Conservation (phyloP, 35 echinoderm and acorn worm species). For the Apostichopus japonicus region DNA sequence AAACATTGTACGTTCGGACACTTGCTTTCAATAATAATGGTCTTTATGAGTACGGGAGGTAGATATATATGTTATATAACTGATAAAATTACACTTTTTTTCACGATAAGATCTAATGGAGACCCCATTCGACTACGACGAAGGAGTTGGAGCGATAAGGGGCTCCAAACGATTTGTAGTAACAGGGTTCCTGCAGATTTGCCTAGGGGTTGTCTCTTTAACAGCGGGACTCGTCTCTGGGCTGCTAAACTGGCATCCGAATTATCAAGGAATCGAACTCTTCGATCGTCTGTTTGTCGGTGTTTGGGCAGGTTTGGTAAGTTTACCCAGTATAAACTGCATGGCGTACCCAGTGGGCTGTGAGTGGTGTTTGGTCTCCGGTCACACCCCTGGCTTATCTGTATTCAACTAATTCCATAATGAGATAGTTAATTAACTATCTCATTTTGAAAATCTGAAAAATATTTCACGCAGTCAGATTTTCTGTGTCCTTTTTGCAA, state of each 20-base stretch:
- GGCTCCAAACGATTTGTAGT: not conserved
- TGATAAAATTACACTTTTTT: not conserved
- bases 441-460: too few species aligned
- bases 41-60: too few species aligned
- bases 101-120: not conserved
- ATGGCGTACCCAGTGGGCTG: too few species aligned
- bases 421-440: too few species aligned
- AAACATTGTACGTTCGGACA: not conserved
- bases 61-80: too few species aligned
- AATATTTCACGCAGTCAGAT: too few species aligned
- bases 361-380: too few species aligned
- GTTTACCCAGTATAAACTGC: not conserved
- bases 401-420: too few species aligned
- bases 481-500: too few species aligned
- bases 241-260: constrained; percentile 5
- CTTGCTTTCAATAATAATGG: too few species aligned
- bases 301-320: constrained; percentile 23
- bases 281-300: constrained; percentile 3
- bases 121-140: not conserved
- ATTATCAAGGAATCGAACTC: constrained; percentile 18
- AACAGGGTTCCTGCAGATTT: constrained; percentile 19
- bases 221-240: not conserved
- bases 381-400: too few species aligned
- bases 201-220: constrained; percentile 3
- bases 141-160: not conserved